A percentile compares a stretch with the other conserved stretches of the same genome.
Conservation (phyloP, 2,888 invertebrate genomes). For the Heliconius erato region DNA sequence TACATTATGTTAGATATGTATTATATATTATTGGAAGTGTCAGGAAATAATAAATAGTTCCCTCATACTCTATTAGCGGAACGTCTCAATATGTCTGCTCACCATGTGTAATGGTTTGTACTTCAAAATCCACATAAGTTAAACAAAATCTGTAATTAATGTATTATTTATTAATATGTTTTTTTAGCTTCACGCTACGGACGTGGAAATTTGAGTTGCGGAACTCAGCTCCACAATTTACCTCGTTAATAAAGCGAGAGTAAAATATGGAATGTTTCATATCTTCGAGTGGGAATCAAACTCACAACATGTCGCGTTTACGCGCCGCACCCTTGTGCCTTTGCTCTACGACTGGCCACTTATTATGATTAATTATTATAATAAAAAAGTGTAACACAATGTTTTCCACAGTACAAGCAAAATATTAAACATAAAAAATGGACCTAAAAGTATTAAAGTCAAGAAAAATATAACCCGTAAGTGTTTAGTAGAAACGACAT, state of each 20-base stretch:
- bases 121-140: neutral
- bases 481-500: conserved; percentile 41
- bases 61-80: neutral
- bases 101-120: neutral
- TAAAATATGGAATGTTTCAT: too few species aligned
- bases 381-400: too few species aligned
- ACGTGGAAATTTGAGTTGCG: too few species aligned
- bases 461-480: conserved; percentile 8
- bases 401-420: neutral
- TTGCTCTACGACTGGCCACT: too few species aligned
- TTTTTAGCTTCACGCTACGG: too few species aligned
- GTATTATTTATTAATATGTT: too few species aligned
- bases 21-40: neutral
- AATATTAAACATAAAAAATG: neutral
- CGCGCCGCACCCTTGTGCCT: too few species aligned
- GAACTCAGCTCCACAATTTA: too few species aligned
- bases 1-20: too few species aligned
- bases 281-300: too few species aligned
- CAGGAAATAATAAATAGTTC: neutral
- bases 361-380: neutral
- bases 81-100: neutral
- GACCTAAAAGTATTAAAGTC: conserved; percentile 11
- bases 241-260: too few species aligned
- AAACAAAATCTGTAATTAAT: neutral
- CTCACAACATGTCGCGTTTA: too few species aligned